Conservation (phyloP, 2,113 vertebrate genomes). For the Hypocryptadius cinnamomeus region DNA sequence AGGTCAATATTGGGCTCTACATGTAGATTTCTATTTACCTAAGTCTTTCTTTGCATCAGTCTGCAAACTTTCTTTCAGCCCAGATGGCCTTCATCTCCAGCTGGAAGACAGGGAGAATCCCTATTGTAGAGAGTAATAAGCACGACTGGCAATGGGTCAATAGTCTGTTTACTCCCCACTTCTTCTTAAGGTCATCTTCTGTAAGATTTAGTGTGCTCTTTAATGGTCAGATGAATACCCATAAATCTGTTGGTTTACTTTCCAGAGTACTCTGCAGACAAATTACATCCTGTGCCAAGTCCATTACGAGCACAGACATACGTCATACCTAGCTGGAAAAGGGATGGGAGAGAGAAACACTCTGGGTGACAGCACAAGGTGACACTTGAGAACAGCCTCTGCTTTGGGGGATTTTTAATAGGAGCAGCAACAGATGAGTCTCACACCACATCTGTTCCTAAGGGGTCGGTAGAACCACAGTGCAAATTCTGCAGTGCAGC, state of each 20-base stretch:
- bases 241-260: background rate
- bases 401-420: background rate
- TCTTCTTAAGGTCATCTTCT: background rate
- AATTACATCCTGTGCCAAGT: background rate
- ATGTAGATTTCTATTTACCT: background rate
- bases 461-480: background rate
- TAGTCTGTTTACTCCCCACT: background rate
- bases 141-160: background rate
- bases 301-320: background rate
- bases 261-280: background rate
- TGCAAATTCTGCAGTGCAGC: background rate
- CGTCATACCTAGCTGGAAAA: background rate
- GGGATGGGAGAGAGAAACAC: background rate
- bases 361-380: background rate
- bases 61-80: background rate
- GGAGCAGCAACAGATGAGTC: background rate
- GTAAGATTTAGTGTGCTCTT: background rate
- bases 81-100: background rate
- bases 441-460: background rate
- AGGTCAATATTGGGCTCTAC: background rate
- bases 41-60: background rate
- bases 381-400: background rate
- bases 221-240: background rate
- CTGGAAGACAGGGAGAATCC: background rate
- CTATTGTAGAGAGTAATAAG: background rate